A percentile compares a stretch with the other conserved stretches of the same genome.
These are phyloP conservation scores for Eumaeus atala DNA, from an alignment of 1,140 invertebrate genomes.

Conservation along the genomic window DNA sequence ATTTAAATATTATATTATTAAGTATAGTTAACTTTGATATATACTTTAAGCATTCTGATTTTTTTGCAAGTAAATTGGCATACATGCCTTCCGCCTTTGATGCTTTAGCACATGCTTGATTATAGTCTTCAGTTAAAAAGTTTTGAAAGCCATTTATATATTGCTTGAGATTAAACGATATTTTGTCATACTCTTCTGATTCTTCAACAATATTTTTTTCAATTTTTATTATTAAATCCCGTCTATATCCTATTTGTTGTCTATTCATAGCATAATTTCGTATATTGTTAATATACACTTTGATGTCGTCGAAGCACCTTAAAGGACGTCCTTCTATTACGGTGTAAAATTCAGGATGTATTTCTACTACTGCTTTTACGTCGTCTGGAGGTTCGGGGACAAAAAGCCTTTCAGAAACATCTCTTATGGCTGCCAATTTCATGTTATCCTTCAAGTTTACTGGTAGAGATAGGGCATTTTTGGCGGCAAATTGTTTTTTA, in stretches of 20 bases:
- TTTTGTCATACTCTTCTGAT: constrained; percentile 67
- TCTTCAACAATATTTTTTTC: constrained; percentile 76
- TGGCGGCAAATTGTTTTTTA: constrained; percentile 42
- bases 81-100: constrained; percentile 69
- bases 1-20: constrained; percentile 76
- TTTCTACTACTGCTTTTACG: constrained; percentile 73
- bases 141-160: constrained; percentile 78
- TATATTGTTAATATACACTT: constrained; percentile 75
- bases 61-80: constrained; percentile 67
- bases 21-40: constrained; percentile 66
- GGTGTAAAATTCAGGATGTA: constrained; percentile 79
- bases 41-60: constrained; percentile 69
- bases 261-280: constrained; percentile 74
- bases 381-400: constrained; percentile 55
- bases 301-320: constrained; percentile 74
- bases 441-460: constrained; percentile 57
- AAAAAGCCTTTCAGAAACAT: constrained; percentile 60
- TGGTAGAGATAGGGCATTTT: constrained; percentile 42
- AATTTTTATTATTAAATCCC: constrained; percentile 76
- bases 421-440: constrained; percentile 51
- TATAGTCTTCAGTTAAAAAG: constrained; percentile 78
- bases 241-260: constrained; percentile 76
- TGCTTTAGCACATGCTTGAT: constrained; percentile 74
- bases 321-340: constrained; percentile 76
- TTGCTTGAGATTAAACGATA: constrained; percentile 70